phyloP scores from a whole-genome alignment of 2,797 vertebrate species.

The Champsocephalus esox region DNA sequence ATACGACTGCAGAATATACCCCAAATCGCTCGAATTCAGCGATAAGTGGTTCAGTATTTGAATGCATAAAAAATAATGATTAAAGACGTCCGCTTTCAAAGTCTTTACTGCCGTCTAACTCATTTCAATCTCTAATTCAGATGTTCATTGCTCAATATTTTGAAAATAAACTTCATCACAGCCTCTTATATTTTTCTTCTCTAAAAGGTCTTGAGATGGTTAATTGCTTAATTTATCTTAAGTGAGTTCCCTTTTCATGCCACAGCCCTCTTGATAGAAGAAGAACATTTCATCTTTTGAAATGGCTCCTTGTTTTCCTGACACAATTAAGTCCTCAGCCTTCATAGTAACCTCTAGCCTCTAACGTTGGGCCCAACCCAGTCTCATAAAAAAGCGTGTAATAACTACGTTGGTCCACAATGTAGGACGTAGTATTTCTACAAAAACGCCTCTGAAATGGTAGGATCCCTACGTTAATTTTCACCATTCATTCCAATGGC shows the following conservation, averaged over 20 bases:
- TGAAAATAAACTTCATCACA: conserved; percentile 54
- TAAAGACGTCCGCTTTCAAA: conserved; percentile 45
- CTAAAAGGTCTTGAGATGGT: conserved; percentile 40
- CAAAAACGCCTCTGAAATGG: too few relatives aligned
- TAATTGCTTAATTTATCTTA: conserved; percentile 61
- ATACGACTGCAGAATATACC: conserved; percentile 27
- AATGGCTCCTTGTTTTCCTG: conserved; percentile 13
- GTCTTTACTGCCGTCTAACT: conserved; percentile 58
- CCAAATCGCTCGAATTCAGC: conserved; percentile 38
- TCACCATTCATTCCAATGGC: too few relatives aligned
- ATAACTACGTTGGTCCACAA: too few relatives aligned
- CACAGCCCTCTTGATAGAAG: conserved; percentile 15
- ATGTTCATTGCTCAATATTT: conserved; percentile 62
- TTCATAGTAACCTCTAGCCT: conserved; percentile 14
- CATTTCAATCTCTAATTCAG: conserved; percentile 46
- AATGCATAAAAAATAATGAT: conserved; percentile 48
- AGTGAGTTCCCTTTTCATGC: conserved; percentile 39
- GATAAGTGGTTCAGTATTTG: conserved; percentile 46
- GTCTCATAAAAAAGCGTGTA: too few relatives aligned
- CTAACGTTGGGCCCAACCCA: conserved; percentile 20
- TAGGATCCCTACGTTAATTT: too few relatives aligned
- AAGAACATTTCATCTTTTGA: conserved; percentile 5
- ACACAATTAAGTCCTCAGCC: conserved; percentile 17
- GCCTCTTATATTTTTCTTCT: conserved; percentile 53
- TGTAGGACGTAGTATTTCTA: too few relatives aligned